Percentiles rank a stretch among this genome's conserved stretches.
Conservation (phyloP, 2,888 invertebrate genomes). For the Conomelus anceps region DNA sequence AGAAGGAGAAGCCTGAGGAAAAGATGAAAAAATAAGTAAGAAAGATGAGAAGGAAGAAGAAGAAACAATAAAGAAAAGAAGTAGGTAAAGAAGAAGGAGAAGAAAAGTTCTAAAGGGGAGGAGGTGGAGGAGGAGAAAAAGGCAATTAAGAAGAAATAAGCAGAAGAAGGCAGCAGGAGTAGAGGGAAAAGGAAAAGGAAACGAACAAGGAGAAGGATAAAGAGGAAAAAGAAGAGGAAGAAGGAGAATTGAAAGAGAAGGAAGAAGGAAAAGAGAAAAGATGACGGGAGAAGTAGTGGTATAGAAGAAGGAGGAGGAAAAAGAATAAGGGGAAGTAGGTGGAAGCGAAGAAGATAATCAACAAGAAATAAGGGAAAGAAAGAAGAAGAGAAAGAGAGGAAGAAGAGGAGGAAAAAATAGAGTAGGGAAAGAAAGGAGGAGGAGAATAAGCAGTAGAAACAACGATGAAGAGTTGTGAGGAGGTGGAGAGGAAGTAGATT, state of each 20-base stretch:
- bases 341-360: too few relatives aligned
- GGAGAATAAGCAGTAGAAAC: too few relatives aligned
- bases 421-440: background rate
- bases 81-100: too few relatives aligned
- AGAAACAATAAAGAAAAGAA: background rate
- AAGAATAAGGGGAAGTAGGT: background rate
- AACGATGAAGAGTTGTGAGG: too few relatives aligned
- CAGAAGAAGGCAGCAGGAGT: too few relatives aligned
- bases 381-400: background rate
- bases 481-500: background rate
- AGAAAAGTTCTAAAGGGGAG: too few relatives aligned
- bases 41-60: background rate
- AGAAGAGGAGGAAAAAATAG: background rate
- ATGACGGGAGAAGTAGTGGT: background rate
- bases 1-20: background rate
- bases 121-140: too few relatives aligned
- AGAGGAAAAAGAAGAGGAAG: background rate
- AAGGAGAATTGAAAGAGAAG: background rate
- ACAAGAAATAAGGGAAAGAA: too few relatives aligned
- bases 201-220: background rate
- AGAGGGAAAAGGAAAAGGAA: too few relatives aligned
- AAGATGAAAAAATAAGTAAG: background rate
- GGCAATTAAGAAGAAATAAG: too few relatives aligned
- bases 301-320: background rate
- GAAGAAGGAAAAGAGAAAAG: background rate